These are phyloP conservation scores for Oscheius sp. DNA, from an alignment of 1,140 invertebrate species.

Conservation along the genomic window DNA sequence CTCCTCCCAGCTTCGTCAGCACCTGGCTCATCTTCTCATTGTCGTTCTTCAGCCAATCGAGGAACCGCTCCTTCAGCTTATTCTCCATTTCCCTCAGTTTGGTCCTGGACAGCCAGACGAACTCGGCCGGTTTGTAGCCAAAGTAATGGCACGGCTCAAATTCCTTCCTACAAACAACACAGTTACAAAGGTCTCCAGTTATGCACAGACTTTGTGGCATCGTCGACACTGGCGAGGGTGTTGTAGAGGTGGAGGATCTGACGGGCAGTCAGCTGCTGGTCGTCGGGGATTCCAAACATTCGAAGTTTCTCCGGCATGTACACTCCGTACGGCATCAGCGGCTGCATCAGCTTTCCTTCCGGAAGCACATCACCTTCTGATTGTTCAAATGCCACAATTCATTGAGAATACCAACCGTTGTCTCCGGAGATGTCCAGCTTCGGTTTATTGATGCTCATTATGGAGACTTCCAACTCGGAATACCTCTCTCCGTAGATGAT, in stretches of 20 bases:
- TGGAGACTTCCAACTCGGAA: conserved; percentile 56
- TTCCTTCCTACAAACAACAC: conserved; percentile 43
- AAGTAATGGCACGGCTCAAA: conserved; percentile 58
- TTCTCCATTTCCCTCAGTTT: conserved; percentile 48
- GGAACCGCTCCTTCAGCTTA: conserved; percentile 52
- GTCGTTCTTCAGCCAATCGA: conserved; percentile 56
- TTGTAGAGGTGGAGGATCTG: conserved; percentile 55
- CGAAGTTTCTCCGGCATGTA: conserved; percentile 57
- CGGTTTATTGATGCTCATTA: conserved; percentile 41
- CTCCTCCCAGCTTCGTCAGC: conserved; percentile 20
- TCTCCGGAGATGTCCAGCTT: neutral
- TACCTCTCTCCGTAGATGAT: conserved; percentile 58
- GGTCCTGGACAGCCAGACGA: conserved; percentile 51
- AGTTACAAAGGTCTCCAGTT: neutral
- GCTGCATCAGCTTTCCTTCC: conserved; percentile 29
- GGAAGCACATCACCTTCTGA: conserved; percentile 2
- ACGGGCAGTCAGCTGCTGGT: conserved; percentile 56
- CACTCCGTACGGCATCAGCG: conserved; percentile 57
- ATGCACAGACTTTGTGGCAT: conserved; percentile 11
- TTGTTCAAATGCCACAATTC: conserved; percentile 25
- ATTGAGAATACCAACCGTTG: conserved; percentile 14
- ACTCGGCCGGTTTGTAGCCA: conserved; percentile 39
- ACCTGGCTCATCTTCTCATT: conserved; percentile 45
- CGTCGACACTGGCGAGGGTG: conserved; percentile 30
- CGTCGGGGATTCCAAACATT: conserved; percentile 60